A percentile compares a stretch with the other conserved stretches of the same genome.
Evolutionary conservation across 2,113 vertebrate species (phyloP).

Genomic region (Heteronetta atricapilla): DNA sequence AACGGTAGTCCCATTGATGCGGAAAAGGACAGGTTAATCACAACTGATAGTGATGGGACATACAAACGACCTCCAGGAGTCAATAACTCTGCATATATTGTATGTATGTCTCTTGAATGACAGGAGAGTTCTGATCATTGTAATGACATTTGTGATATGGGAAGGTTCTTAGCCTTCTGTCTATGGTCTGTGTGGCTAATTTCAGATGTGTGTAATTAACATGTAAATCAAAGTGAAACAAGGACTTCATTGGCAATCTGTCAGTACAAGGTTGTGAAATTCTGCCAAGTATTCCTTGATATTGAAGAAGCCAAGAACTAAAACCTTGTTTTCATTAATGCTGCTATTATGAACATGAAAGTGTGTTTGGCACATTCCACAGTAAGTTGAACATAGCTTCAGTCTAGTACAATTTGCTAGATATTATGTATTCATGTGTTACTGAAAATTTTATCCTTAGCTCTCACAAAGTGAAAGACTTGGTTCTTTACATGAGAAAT

Average conservation of each 20-base stretch:
- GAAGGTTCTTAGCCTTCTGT: neutral
- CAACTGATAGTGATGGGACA: constrained; percentile 90
- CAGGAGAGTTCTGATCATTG: neutral
- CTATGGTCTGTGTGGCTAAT: neutral
- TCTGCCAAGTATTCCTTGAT: neutral
- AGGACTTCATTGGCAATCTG: neutral
- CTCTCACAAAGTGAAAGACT: neutral
- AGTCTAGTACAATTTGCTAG: neutral
- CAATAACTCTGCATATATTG: constrained; percentile 95
- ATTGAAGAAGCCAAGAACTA: neutral
- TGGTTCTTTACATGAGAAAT: neutral
- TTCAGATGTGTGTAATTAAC: neutral
- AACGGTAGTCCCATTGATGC: constrained; percentile 87
- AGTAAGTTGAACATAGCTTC: neutral
- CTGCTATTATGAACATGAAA: neutral
- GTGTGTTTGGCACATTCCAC: neutral
- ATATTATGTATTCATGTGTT: neutral
- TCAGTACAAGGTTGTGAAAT: neutral
- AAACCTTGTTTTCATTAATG: constrained; percentile 8
- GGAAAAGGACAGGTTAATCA: constrained; percentile 92
- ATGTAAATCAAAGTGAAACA: neutral
- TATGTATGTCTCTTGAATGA: constrained; percentile 71
- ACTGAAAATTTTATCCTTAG: neutral
- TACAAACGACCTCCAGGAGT: constrained; percentile 95
- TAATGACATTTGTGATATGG: neutral